A percentile compares a stretch with the other conserved stretches of the same genome.
Evolutionary conservation across 2,888 invertebrate genomes (phyloP).

Genomic region (Drosophila ezoana): DNA sequence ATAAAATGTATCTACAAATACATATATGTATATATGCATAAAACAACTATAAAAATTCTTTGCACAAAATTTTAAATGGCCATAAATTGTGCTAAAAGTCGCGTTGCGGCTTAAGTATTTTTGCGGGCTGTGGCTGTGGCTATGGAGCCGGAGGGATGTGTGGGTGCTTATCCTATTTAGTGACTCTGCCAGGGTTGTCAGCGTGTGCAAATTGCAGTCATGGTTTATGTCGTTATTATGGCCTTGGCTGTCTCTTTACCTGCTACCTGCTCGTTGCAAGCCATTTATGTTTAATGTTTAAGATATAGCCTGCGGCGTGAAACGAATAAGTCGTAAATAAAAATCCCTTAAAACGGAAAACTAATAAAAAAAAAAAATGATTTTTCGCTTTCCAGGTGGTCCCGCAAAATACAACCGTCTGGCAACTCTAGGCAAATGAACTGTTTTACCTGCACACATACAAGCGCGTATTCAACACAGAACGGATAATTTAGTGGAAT

Average conservation of each 20-base stretch:
- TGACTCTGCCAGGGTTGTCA: constrained; percentile 52
- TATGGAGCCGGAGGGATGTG: constrained; percentile 12
- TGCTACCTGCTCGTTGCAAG: constrained; percentile 50
- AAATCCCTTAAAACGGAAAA: constrained; percentile 39
- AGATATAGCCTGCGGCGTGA: constrained; percentile 10
- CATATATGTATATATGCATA: constrained; percentile 33
- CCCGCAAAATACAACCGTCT: constrained; percentile 37
- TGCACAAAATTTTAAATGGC: constrained; percentile 55
- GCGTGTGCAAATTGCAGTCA: constrained; percentile 11
- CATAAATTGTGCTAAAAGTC: constrained; percentile 65
- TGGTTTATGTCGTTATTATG: constrained; percentile 24
- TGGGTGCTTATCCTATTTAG: constrained; percentile 64
- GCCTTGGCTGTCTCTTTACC: constrained; percentile 30
- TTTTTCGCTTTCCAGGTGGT: constrained; percentile 73
- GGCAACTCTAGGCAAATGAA: constrained; percentile 78
- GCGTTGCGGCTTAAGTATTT: constrained; percentile 53
- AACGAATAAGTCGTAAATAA: constrained; percentile 46
- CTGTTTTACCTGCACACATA: constrained; percentile 76
- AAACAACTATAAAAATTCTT: constrained; percentile 67
- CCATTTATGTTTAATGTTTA: constrained; percentile 30
- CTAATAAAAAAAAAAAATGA: constrained; percentile 52
- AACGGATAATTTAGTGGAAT: constrained; percentile 76
- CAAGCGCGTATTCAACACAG: constrained; percentile 41
- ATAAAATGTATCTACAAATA: constrained; percentile 19
- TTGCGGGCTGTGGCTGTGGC: constrained; percentile 17